phyloP scores from a whole-genome alignment of 2,113 vertebrate species.

The Boulengeromyrus knoepffleri region DNA sequence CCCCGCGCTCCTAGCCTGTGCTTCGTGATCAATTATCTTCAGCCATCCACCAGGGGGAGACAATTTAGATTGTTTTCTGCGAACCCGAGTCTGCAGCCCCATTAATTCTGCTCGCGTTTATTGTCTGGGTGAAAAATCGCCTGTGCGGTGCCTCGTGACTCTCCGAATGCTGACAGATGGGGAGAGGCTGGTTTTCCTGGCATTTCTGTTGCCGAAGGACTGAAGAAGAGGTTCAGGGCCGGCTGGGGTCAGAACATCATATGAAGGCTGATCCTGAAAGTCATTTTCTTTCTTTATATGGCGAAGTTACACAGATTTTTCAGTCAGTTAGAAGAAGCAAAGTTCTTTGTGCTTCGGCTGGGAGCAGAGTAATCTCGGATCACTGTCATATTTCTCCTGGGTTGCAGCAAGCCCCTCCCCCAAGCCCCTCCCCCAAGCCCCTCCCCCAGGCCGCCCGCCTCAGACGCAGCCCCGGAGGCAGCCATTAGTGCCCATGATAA shows the following conservation, averaged over 20 bases:
- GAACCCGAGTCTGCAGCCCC: background rate
- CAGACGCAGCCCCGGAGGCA: background rate
- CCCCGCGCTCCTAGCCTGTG: background rate
- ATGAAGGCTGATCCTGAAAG: background rate
- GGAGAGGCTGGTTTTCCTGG: background rate
- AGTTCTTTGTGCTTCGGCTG: background rate
- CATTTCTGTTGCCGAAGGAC: background rate
- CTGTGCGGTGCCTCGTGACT: background rate
- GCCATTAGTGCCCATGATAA: background rate
- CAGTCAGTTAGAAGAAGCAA: background rate
- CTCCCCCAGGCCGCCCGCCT: background rate
- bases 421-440: background rate
- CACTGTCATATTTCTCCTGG: background rate
- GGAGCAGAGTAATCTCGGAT: background rate
- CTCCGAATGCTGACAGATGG: background rate
- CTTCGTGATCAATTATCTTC: slow-evolving; percentile 1
- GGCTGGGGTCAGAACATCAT: background rate
- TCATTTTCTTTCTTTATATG: background rate
- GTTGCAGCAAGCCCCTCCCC: background rate
- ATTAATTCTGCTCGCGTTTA: background rate
- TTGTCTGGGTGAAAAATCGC: background rate
- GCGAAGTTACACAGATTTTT: background rate
- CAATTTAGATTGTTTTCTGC: background rate
- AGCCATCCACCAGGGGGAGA: slow-evolving; percentile 10
- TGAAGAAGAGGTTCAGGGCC: background rate